Percentiles rank a stretch among this genome's conserved stretches.
These are phyloP conservation scores for Sialia sialis DNA, from an alignment of 2,113 vertebrate species.

Conservation along the genomic window DNA sequence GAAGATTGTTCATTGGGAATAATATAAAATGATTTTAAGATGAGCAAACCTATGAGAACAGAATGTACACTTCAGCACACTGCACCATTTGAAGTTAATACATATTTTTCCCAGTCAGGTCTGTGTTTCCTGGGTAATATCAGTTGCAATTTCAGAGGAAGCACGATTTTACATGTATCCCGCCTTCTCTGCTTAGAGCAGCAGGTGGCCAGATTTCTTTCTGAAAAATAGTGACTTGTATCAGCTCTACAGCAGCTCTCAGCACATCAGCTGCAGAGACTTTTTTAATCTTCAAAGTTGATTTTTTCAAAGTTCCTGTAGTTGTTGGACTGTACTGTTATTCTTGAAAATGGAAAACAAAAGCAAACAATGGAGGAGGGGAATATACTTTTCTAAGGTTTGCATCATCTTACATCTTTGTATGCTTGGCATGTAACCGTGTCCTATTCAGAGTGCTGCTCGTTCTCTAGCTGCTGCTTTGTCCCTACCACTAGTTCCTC, in stretches of 20 bases:
- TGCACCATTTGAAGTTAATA: not conserved
- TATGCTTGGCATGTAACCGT: conserved; percentile 19
- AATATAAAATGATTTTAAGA: not conserved
- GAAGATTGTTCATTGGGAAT: not conserved
- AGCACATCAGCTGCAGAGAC: not conserved
- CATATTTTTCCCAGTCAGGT: not conserved
- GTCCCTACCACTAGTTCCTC: conserved; percentile 21
- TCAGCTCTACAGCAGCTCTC: not conserved
- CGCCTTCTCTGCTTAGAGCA: not conserved
- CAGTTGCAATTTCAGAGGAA: not conserved
- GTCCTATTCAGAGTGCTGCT: conserved; percentile 1
- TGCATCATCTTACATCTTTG: conserved; percentile 37
- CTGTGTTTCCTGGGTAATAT: not conserved
- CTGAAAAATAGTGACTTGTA: not conserved
- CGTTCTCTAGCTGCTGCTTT: conserved; percentile 10
- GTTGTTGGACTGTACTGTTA: not conserved
- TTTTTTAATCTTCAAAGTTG: not conserved
- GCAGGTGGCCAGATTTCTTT: not conserved
- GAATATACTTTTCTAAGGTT: not conserved
- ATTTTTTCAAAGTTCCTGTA: not conserved
- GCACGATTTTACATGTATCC: not conserved
- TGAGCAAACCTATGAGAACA: not conserved
- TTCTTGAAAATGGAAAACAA: not conserved
- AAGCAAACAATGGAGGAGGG: not conserved
- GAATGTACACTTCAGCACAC: not conserved